These are phyloP conservation scores for Pycnonotus jocosus DNA, from an alignment of 2,113 vertebrate species.

Conservation along the genomic window DNA sequence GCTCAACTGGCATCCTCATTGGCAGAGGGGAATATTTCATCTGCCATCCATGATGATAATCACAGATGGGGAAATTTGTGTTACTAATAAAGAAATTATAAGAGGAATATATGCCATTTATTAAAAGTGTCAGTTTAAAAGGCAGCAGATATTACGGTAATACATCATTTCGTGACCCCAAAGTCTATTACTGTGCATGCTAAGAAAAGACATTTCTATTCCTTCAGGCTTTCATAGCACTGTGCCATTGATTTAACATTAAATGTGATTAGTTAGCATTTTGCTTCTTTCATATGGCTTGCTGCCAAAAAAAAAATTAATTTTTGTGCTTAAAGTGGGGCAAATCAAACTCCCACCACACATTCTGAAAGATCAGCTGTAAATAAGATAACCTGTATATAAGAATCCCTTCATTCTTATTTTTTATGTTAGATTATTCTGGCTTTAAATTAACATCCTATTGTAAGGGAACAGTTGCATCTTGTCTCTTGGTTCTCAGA, in stretches of 20 bases:
- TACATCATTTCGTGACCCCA: conserved; percentile 17
- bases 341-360: background rate
- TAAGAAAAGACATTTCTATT: conserved; percentile 47
- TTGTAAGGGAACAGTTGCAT: background rate
- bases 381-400: background rate
- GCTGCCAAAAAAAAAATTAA: conserved; percentile 40
- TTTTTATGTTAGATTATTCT: background rate
- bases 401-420: background rate
- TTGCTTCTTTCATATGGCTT: conserved; percentile 17
- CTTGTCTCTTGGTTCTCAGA: background rate
- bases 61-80: conserved; percentile 31
- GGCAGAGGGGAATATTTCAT: background rate
- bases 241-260: conserved; percentile 59
- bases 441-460: background rate
- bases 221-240: conserved; percentile 36
- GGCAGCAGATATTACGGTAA: conserved; percentile 17
- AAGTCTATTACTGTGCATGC: background rate
- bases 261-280: conserved; percentile 64
- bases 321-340: conserved; percentile 28
- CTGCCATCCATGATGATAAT: conserved; percentile 1
- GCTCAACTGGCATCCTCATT: background rate
- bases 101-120: conserved; percentile 9
- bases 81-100: conserved; percentile 51
- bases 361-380: background rate
- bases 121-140: conserved; percentile 36